Conservation (phyloP, 37 sponge, comb jelly and placozoan genomes). For the Aplysina aerophoba region DNA sequence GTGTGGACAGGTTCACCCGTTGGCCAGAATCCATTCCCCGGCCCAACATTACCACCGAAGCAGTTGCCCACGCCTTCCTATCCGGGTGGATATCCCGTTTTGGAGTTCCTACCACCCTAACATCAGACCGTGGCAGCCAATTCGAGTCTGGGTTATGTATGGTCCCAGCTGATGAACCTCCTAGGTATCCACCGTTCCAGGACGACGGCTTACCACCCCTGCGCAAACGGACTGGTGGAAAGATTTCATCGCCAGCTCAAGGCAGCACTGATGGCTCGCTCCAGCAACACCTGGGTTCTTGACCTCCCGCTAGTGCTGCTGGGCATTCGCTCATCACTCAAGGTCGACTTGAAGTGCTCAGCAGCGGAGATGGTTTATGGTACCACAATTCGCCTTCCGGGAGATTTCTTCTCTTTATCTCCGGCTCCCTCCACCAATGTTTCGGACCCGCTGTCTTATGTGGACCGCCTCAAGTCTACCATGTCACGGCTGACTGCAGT, state of each 20-base stretch:
- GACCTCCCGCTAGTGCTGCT: constrained; percentile 1
- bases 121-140: constrained; percentile 64
- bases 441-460: background rate
- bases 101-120: constrained; percentile 38
- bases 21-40: constrained; percentile 55
- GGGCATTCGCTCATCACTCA: background rate
- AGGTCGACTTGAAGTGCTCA: background rate
- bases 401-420: background rate
- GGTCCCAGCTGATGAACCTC: constrained; percentile 37
- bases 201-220: constrained; percentile 47
- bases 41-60: constrained; percentile 18
- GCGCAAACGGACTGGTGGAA: constrained; percentile 64
- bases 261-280: constrained; percentile 39
- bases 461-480: background rate
- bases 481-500: background rate
- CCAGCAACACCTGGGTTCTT: background rate
- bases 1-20: constrained; percentile 49
- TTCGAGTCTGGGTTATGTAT: constrained; percentile 50
- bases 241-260: constrained; percentile 59
- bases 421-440: background rate
- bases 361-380: background rate
- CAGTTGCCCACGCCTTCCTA: constrained; percentile 35
- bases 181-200: constrained; percentile 48
- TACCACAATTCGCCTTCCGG: background rate
- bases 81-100: constrained; percentile 45